Evolutionary conservation across 2,113 vertebrate species (phyloP), one percentile per base, ranked within the genome.

Genomic region (Pithys albifrons): DNA sequence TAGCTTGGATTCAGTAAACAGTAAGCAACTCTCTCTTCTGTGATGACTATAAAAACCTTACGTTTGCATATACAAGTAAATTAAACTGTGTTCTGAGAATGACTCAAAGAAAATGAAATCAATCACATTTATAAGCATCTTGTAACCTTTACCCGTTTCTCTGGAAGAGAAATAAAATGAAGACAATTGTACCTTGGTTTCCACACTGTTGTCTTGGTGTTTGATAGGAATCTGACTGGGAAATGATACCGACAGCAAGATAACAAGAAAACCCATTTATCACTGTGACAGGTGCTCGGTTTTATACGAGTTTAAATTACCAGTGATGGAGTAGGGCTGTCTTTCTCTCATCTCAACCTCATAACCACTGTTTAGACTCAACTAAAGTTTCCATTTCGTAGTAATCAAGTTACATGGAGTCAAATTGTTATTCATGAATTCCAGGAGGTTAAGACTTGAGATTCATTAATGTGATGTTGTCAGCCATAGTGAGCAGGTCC

Each of bases 251-350:
- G 85, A 96, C 89, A 93, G 89, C 5, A 22, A 97, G 94, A 97
- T 97, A 97, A 98, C 80, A 98, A 97, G 89, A 96, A 97, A 97
- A 93, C 59, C 73, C 81, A 98, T 97, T 94, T 93, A 97, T 98
- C 97, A 98, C 57, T 78, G 46, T 97, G 95, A 96, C 67, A 81
- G 93, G 51, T 86, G 59, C 88, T 97, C 7, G 57, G 71, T 91
- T 97, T 97, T 96, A 95, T 95, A 77, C 28, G 81, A 90, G 95
- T 95, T 81, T 97, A 96, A 96, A 97, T 97, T 97, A 96, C 87
- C 80, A 95, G 72, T 97, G 94, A 97, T 95, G 86, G 91, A 97
- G 78, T 95, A 93, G 73, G 85, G 88, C 89, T 97, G 82, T 97
- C 95, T 97, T 87, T 95, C 76, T 93, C 82, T 95, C 89, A 95